Conservation (phyloP, 2,797 vertebrate genomes). For the Cossypha heuglini region DNA sequence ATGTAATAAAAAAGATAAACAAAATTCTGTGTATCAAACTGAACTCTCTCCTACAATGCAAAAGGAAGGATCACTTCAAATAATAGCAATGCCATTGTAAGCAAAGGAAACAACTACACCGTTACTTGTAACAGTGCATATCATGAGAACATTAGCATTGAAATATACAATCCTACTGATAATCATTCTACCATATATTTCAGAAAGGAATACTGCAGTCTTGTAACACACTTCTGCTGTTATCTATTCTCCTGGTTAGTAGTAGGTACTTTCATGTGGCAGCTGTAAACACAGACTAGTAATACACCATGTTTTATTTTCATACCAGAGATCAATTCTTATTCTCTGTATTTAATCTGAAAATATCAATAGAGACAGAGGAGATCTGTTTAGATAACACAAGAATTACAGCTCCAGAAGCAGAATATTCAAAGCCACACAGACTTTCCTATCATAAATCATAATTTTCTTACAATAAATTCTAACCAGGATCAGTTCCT, state of each 20-base stretch:
- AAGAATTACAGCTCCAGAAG: conserved; percentile 21
- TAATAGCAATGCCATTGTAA: background rate
- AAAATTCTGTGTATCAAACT: background rate
- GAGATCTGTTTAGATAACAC: background rate
- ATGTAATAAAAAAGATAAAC: background rate
- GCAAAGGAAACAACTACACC: background rate
- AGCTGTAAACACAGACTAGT: background rate
- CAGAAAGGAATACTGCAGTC: background rate
- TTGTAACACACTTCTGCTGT: background rate
- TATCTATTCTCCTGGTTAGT: background rate
- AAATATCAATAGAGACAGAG: background rate
- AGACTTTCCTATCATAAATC: conserved; percentile 29
- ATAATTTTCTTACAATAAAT: conserved; percentile 33
- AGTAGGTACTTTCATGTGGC: background rate
- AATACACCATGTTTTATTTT: background rate
- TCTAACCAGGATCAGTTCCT: conserved; percentile 45
- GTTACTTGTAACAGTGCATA: background rate
- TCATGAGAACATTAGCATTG: background rate
- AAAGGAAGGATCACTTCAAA: background rate
- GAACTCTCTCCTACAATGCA: background rate
- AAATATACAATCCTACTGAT: background rate
- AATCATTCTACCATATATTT: background rate
- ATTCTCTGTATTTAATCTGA: background rate
- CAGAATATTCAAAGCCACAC: background rate
- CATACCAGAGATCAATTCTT: background rate